Base-by-base conservation (phyloP, 2,888 invertebrate genomes). In the Margaritifera margaritifera region DNA sequence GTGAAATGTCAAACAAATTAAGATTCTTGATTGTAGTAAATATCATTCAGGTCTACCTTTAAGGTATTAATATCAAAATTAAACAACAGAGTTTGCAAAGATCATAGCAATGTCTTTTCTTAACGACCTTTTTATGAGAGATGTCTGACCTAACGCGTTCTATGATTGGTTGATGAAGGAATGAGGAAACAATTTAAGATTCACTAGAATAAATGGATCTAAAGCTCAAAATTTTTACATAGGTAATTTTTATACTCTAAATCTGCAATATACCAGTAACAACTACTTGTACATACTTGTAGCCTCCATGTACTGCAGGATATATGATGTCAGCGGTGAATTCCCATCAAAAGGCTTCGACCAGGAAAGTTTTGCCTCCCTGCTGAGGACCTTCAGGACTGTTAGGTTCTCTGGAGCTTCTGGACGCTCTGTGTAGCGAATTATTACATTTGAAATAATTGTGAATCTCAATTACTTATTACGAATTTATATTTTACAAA, bases 341-440 rank as follows among this genome's bases (percentile, higher is more conserved):
- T 94, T 92, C 80, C 94, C 94, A 68, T 93, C 92, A 76, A 86
- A 62, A 91, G 96, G 96, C 80, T 94, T 94, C 51, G 94, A 94
- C 97, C 97, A 97, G 1, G 95, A 94, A 82, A 97, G 92, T 84
- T 95, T 94, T 75, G 96, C 93, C 42, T 94, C 93, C 71, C 95
- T 92, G 69, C 96, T 95, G 83, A 95, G 94, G 86, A 95, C 95
- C 79, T 96, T 95, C 84, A 94, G 93, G 64, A 96, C 94, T 80
- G 94, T 92, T 77, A 96, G 93, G 87, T 95, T 95, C 87, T 94
- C 94, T 5, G 97, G 96, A 89, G 95, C 94, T 90, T 97, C 97
- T 1, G 97, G 96, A 57, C 95, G 94, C 92, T 97, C 94, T 92
- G 91, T 75, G 15, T 92, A 91, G 74, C 72, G 62, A 42, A 42